phyloP scores from a whole-genome alignment of 2,797 vertebrate species.

The Oceanodroma leucorhoa region DNA sequence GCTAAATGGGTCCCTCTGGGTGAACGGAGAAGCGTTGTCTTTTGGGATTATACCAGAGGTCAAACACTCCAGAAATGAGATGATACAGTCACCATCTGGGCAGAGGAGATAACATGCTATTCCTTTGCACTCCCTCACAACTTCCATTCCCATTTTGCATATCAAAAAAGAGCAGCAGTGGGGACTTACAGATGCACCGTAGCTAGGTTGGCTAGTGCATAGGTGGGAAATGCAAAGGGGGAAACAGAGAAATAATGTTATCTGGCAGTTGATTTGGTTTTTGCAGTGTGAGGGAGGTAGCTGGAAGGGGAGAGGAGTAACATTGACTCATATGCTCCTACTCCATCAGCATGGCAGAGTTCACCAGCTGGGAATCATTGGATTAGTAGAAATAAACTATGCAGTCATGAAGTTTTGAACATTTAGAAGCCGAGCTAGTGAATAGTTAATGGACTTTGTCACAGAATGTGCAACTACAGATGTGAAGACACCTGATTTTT shows the following conservation, averaged over 20 bases:
- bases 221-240: neutral
- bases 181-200: fast-evolving
- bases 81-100: neutral
- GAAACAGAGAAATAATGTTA: neutral
- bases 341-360: neutral
- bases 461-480: too few species aligned
- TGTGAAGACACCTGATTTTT: neutral
- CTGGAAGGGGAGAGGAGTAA: neutral
- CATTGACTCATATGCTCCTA: neutral
- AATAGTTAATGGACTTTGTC: neutral
- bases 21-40: neutral
- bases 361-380: neutral
- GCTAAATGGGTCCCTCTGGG: neutral
- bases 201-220: neutral
- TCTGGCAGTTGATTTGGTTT: neutral
- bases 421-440: neutral
- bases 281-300: neutral
- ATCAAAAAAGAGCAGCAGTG: neutral
- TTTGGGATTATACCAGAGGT: neutral
- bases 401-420: neutral
- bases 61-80: neutral
- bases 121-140: neutral
- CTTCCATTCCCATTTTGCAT: neutral
- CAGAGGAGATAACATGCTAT: neutral
- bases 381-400: neutral